Evolutionary conservation across 2,113 vertebrate species (phyloP).

Genomic region (Oncorhynchus mykiss): DNA sequence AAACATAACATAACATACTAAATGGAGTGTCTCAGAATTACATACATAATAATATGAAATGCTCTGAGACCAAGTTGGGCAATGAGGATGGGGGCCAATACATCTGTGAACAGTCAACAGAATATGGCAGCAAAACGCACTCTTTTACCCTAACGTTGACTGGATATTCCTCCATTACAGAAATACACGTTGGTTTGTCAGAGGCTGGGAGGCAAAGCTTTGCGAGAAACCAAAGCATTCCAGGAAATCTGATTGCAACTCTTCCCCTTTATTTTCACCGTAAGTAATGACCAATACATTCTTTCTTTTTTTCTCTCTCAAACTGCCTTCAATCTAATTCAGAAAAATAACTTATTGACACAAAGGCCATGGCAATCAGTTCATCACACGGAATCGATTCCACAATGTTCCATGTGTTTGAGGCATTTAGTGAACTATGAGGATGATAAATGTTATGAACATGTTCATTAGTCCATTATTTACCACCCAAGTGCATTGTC

Average conservation of each 20-base stretch:
- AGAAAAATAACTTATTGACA: background rate
- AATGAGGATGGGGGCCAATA: slow-evolving; percentile 28
- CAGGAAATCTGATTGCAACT: slow-evolving; percentile 26
- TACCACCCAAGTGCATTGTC: slow-evolving; percentile 54
- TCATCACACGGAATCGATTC: slow-evolving; percentile 36
- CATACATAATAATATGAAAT: too few relatives aligned
- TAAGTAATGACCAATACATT: slow-evolving; percentile 52
- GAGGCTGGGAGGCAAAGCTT: slow-evolving; percentile 4
- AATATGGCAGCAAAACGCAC: slow-evolving; percentile 19
- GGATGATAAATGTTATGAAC: slow-evolving; percentile 40
- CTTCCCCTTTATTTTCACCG: slow-evolving; percentile 35
- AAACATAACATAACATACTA: too few relatives aligned
- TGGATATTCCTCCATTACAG: slow-evolving; percentile 1
- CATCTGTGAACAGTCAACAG: slow-evolving; percentile 62
- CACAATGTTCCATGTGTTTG: slow-evolving; percentile 33
- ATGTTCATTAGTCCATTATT: slow-evolving; percentile 9
- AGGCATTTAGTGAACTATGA: slow-evolving; percentile 3
- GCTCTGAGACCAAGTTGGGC: background rate
- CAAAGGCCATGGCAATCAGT: slow-evolving; percentile 20
- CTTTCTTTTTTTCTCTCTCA: slow-evolving; percentile 38
- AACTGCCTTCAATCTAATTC: background rate
- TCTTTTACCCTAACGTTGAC: background rate
- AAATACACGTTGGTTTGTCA: slow-evolving; percentile 15
- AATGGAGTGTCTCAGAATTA: too few relatives aligned
- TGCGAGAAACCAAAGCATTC: slow-evolving; percentile 20